These are phyloP conservation scores for Drosophila auraria DNA, from an alignment of 1,140 invertebrate genomes.

Conservation along the genomic window DNA sequence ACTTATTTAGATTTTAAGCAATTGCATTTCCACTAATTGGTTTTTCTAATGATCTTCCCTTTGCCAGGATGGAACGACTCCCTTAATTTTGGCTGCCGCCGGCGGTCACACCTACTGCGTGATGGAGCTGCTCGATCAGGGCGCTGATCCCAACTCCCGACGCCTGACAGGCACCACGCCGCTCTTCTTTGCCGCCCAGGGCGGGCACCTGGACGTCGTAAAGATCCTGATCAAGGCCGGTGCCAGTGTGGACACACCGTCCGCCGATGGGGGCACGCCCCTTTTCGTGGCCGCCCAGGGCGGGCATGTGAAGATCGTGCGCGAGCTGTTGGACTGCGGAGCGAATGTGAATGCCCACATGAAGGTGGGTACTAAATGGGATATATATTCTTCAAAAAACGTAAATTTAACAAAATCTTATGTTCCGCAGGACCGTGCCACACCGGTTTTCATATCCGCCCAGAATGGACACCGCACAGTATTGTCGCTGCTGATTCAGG, in stretches of 20 bases:
- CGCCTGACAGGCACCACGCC: slow-evolving; percentile 95
- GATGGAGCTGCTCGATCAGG: slow-evolving; percentile 93
- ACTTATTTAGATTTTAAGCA: too few species aligned
- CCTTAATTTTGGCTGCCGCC: slow-evolving; percentile 94
- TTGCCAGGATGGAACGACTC: slow-evolving; percentile 95
- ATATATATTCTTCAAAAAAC: too few species aligned
- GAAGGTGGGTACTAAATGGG: slow-evolving; percentile 88
- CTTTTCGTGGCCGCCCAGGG: slow-evolving; percentile 96
- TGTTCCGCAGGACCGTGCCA: slow-evolving; percentile 91
- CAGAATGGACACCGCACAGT: slow-evolving; percentile 95
- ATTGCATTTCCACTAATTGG: neutral
- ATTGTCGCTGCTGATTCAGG: slow-evolving; percentile 88
- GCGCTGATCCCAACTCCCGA: slow-evolving; percentile 93
- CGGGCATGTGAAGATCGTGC: slow-evolving; percentile 94
- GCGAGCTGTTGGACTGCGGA: slow-evolving; percentile 91
- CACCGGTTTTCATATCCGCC: slow-evolving; percentile 94
- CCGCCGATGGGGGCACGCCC: slow-evolving; percentile 96
- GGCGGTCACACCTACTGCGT: slow-evolving; percentile 95
- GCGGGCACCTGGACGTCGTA: slow-evolving; percentile 94
- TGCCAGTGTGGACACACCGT: slow-evolving; percentile 92
- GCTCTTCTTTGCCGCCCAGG: slow-evolving; percentile 96
- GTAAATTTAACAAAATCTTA: neutral
- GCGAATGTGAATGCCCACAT: slow-evolving; percentile 94
- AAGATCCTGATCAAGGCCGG: slow-evolving; percentile 91
- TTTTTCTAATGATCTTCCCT: slow-evolving; percentile 52